Evolutionary conservation across 1,140 invertebrate species (phyloP).

Genomic region (Oncopeltus fasciatus): DNA sequence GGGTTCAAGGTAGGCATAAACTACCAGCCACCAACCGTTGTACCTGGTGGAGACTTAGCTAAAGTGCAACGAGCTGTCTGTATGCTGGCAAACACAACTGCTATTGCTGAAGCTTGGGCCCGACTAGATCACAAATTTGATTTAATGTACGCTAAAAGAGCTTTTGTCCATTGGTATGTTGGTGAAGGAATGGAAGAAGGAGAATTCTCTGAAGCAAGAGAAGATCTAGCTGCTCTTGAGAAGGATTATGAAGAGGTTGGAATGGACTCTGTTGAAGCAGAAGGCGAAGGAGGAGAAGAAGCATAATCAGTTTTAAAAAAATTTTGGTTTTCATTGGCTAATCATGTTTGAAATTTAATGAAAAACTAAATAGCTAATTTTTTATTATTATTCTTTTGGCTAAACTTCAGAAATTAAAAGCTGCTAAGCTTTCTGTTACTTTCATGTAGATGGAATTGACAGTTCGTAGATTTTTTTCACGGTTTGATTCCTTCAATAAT

Average conservation of each 20-base stretch:
- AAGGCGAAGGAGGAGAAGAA: slow-evolving; percentile 55
- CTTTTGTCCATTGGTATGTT: slow-evolving; percentile 63
- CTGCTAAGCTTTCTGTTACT: no score
- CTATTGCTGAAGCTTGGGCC: slow-evolving; percentile 71
- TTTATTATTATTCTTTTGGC: no score
- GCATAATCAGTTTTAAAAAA: no score
- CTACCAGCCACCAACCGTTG: slow-evolving; percentile 73
- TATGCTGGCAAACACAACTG: slow-evolving; percentile 75
- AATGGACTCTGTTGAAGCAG: slow-evolving; percentile 46
- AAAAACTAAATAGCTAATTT: no score
- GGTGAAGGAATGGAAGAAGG: slow-evolving; percentile 66
- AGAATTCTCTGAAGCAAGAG: slow-evolving; percentile 58
- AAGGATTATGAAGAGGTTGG: slow-evolving; percentile 49
- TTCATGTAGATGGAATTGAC: no score
- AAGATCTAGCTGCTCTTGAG: no score
- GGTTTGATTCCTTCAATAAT: no score
- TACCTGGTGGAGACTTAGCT: slow-evolving; percentile 63
- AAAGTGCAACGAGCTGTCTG: slow-evolving; percentile 73
- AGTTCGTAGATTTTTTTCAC: no score
- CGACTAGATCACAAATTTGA: slow-evolving; percentile 61
- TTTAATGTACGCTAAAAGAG: slow-evolving; percentile 63
- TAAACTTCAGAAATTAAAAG: no score
- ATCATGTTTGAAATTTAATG: no score
- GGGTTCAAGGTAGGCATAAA: slow-evolving; percentile 60
- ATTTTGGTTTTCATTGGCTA: no score